Evolutionary conservation across 2,888 invertebrate genomes (phyloP).

Genomic region (Cryptocephalus moraei): DNA sequence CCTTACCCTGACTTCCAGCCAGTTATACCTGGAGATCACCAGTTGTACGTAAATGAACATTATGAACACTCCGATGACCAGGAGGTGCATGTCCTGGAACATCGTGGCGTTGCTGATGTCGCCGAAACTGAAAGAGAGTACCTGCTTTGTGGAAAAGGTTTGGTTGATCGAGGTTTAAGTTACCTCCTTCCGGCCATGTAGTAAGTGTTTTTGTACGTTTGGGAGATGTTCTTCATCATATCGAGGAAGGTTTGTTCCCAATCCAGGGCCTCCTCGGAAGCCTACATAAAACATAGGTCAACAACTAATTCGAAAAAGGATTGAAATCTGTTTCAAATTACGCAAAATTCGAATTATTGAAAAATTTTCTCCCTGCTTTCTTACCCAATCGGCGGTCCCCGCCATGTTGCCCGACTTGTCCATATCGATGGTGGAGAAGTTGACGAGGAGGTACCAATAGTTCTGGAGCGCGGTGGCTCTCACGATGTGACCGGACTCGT

Average conservation of each 20-base stretch:
- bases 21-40: constrained; percentile 63
- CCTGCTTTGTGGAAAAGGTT: not conserved
- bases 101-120: constrained; percentile 60
- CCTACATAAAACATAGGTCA: constrained; percentile 24
- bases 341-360: too few species aligned
- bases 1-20: constrained; percentile 59
- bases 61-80: constrained; percentile 54
- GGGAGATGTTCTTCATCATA: constrained; percentile 33
- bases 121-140: constrained; percentile 48
- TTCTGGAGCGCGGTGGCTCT: constrained; percentile 52
- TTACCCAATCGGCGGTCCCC: constrained; percentile 64
- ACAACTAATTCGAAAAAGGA: not conserved
- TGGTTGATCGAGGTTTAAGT: constrained; percentile 2
- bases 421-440: constrained; percentile 56
- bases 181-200: constrained; percentile 53
- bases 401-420: constrained; percentile 58
- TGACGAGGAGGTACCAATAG: constrained; percentile 54
- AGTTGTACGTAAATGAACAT: constrained; percentile 67
- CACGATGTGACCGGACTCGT: constrained; percentile 51
- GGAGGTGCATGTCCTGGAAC: constrained; percentile 62
- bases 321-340: too few species aligned
- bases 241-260: constrained; percentile 51
- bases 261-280: constrained; percentile 43
- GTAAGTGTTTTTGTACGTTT: constrained; percentile 37
- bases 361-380: too few species aligned